Percentiles rank a stretch among this genome's conserved stretches.
Conservation (phyloP, 2,888 invertebrate genomes). For the Hylaea fasciaria region DNA sequence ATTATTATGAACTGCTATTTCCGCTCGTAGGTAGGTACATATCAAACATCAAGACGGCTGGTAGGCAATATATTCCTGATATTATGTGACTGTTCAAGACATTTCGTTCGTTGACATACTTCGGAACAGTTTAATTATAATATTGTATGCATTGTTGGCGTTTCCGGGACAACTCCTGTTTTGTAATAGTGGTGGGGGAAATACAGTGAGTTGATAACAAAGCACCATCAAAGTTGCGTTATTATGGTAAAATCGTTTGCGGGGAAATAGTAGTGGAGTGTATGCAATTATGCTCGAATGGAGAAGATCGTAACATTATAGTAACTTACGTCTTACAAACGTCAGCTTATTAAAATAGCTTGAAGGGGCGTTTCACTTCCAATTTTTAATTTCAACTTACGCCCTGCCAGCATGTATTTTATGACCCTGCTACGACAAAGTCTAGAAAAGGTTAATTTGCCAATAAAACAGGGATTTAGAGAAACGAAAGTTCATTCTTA, state of each 20-base stretch:
- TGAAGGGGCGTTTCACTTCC: too few species aligned
- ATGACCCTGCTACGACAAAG: too few species aligned
- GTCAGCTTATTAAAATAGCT: too few species aligned
- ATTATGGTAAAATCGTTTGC: slow-evolving; percentile 1
- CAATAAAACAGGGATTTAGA: too few species aligned
- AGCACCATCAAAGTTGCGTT: background rate
- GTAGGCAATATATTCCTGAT: slow-evolving; percentile 25
- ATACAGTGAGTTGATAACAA: slow-evolving; percentile 16
- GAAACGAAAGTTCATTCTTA: too few species aligned
- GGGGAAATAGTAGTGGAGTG: background rate
- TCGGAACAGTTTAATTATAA: slow-evolving; percentile 33
- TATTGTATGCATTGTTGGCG: slow-evolving; percentile 34
- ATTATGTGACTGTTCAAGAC: slow-evolving; percentile 33
- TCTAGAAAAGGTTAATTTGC: too few species aligned
- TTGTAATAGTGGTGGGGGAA: slow-evolving; percentile 19
- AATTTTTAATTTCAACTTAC: too few species aligned
- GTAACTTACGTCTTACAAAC: too few species aligned
- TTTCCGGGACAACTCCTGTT: slow-evolving; percentile 19
- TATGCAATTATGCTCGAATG: too few species aligned
- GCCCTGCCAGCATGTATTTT: too few species aligned
- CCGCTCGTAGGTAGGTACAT: slow-evolving; percentile 26
- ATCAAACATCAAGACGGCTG: slow-evolving; percentile 11
- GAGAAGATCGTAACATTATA: too few species aligned
- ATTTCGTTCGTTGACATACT: slow-evolving; percentile 30
- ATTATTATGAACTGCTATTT: slow-evolving; percentile 32